Base-by-base conservation (phyloP, 2,888 invertebrate species). In the Carcina quercana region DNA sequence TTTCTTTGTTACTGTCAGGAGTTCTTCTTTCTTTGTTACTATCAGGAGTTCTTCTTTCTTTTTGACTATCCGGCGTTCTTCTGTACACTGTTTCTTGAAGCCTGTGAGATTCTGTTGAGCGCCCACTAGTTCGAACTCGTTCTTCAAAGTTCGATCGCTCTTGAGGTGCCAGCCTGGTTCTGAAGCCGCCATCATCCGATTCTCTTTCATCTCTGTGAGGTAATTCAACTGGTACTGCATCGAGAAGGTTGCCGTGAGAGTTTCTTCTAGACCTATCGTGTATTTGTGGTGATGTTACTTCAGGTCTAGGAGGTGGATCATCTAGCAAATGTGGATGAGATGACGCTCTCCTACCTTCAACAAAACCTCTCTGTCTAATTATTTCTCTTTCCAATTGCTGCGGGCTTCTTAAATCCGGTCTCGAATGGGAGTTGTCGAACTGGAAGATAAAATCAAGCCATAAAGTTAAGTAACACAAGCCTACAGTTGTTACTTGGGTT, bases 321-420 rank as follows among this genome's bases (percentile, higher is more conserved):
- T 82, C 87, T 17, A 88, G 73, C 3, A 91, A 71, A 47, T 91
- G 91, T 1, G 91, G 91, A 47, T 91, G 90, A 0, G 91, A 91
- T 0, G 88, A 79, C 0, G 90, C 87, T 25, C 89, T 68, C 50
- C 88, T 71, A 1, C 78, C 85, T 58, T 88, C 88, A 3, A 68
- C 58, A 25, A 88, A 76, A 24, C 86, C 86, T 62, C 85, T 73
- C 52, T 87, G 86, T 45, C 86, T 67, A 14, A 87, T 64, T 37
- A 84, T 84, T 54, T 88, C 88, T 47, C 88, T 66, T 63, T 88
- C 88, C 25, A 88, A 53, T 59, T 89, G 88, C 50, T 89, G 88
- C 3, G 87, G 86, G 55, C 88, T 88, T 57, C 88, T 66, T 27
- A 86, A 72, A 53, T 87, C 87, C 20, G 68, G 47, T 51, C 84